These are phyloP conservation scores for Tragelaphus strepsiceros DNA, from an alignment of 2,113 vertebrate genomes.

Conservation along the genomic window DNA sequence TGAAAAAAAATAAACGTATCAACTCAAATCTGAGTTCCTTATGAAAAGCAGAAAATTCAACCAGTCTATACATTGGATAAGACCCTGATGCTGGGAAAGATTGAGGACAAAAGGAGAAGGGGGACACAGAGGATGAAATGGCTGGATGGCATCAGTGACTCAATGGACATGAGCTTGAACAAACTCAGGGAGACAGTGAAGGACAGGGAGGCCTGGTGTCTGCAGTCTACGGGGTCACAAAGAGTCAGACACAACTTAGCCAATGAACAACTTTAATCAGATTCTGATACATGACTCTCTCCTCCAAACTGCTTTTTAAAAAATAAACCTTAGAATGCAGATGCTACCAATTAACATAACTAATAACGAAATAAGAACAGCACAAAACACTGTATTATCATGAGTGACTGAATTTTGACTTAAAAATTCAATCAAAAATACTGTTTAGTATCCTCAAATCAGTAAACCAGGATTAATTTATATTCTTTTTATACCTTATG, in stretches of 20 bases:
- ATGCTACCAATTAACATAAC: not conserved
- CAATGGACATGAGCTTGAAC: not conserved
- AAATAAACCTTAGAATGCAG: not conserved
- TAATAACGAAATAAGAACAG: not conserved
- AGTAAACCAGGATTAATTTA: not conserved
- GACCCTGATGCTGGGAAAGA: not conserved
- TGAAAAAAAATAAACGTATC: not conserved
- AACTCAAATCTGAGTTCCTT: not conserved
- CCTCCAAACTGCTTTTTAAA: not conserved
- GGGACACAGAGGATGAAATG: not conserved
- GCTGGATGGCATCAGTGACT: not conserved
- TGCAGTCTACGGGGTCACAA: not conserved
- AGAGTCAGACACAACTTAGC: not conserved
- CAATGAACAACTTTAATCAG: not conserved
- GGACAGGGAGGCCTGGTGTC: not conserved
- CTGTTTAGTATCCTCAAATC: not conserved
- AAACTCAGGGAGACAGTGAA: not conserved
- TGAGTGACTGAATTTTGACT: not conserved
- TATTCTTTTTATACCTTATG: not conserved
- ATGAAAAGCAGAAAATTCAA: not conserved
- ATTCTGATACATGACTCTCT: not conserved
- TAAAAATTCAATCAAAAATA: constrained; percentile 12
- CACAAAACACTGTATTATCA: not conserved
- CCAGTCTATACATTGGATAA: not conserved
- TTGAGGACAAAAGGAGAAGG: not conserved